phyloP scores from a whole-genome alignment of 2,888 invertebrate species.

The Drosophila nr. perissopoda region DNA sequence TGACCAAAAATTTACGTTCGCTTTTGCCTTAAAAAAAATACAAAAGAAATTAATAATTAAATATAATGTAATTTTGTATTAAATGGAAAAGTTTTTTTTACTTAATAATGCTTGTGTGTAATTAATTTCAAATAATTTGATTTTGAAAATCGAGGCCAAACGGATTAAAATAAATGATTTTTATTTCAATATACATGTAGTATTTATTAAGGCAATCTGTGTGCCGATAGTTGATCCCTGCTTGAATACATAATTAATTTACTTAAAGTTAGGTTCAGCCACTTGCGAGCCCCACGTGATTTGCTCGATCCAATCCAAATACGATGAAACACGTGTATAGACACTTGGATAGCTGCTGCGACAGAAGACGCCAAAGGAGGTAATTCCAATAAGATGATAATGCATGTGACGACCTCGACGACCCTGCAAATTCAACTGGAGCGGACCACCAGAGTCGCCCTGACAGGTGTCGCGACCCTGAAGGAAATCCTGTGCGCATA shows the following conservation, averaged over 20 bases:
- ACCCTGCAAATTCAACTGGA: constrained; percentile 80
- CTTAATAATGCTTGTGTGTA: not conserved
- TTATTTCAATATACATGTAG: not conserved
- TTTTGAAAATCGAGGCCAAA: not conserved
- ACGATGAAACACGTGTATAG: constrained; percentile 80
- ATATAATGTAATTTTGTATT: constrained; percentile 46
- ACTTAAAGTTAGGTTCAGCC: not conserved
- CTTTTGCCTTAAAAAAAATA: constrained; percentile 44
- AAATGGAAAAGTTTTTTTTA: constrained; percentile 43
- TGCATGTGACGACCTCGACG: constrained; percentile 64
- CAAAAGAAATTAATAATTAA: constrained; percentile 11
- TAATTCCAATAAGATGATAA: constrained; percentile 83
- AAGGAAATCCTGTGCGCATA: constrained; percentile 81
- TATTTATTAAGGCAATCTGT: not conserved
- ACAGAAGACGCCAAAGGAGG: constrained; percentile 83
- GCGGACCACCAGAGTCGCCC: constrained; percentile 84
- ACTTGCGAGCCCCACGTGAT: constrained; percentile 66
- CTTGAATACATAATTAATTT: not conserved
- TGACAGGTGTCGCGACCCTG: constrained; percentile 83
- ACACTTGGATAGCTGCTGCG: constrained; percentile 82
- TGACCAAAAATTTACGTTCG: constrained; percentile 62
- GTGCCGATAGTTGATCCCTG: not conserved
- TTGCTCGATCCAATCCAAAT: constrained; percentile 83
- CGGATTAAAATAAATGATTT: not conserved
- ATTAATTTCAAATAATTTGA: not conserved